These are phyloP conservation scores for Dromococcyx pavoninus DNA, from an alignment of 2,797 vertebrate species.

Conservation along the genomic window DNA sequence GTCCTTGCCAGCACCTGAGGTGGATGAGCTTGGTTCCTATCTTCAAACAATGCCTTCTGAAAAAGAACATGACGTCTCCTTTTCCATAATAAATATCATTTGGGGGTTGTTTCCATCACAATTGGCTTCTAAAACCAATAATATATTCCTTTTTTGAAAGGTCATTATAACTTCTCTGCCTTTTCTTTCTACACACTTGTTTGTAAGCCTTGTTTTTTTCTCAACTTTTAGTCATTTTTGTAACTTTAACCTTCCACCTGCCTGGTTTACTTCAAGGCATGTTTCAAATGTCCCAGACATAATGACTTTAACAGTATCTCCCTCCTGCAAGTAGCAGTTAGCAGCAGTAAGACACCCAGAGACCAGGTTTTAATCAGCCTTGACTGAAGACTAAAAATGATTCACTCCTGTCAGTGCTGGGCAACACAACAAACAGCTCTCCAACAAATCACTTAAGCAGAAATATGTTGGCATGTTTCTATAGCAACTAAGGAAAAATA, in stretches of 20 bases:
- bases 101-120: not conserved
- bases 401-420: conserved; percentile 70
- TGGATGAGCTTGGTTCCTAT: not conserved
- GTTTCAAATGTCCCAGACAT: conserved; percentile 41
- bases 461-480: conserved; percentile 80
- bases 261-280: conserved; percentile 40
- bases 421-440: conserved; percentile 77
- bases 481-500: conserved; percentile 82
- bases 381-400: conserved; percentile 68
- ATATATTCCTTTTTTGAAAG: not conserved
- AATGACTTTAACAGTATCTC: conserved; percentile 65
- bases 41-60: not conserved
- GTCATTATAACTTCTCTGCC: not conserved
- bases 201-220: not conserved
- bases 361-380: conserved; percentile 75
- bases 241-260: conserved; percentile 42
- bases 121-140: not conserved
- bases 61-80: not conserved
- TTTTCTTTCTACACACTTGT: not conserved
- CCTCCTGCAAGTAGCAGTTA: conserved; percentile 58
- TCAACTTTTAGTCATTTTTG: not conserved
- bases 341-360: conserved; percentile 50
- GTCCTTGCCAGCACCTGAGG: not conserved
- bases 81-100: not conserved
- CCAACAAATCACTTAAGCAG: conserved; percentile 75